Evolutionary conservation across 2,888 invertebrate species (phyloP), one percentile per base, ranked within the genome.

Genomic region (Dryobotodes eremita): DNA sequence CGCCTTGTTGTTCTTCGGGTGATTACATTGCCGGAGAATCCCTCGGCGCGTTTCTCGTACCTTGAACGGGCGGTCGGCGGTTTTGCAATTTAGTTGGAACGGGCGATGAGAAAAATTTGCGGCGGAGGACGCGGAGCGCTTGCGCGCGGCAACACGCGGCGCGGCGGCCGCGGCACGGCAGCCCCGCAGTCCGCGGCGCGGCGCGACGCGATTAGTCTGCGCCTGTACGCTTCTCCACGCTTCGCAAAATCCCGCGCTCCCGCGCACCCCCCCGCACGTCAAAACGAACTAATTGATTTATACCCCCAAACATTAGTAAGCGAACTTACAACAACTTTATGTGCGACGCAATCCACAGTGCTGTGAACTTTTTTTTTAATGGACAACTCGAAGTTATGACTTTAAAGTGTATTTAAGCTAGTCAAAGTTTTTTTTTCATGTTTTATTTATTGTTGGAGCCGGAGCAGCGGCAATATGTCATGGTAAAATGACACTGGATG

Each of bases 71-170:
- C 90, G 93, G 90, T 91, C 91, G 92, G 95, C 90, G 96, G 95
- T 94, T 96, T 95, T 89, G 95, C 95, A 96, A 96, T 96, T 96
- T 95, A 94, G 92, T 94, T 91, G 91, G 92, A 92, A 93, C 93
- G 92, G 92, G 91, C 92, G 92, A 94, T 94, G 94, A 95, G 95
- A 95, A 96, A 96, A 96, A 95, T 94, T 94, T 94, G 94, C 93
- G 92, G 92, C 89, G 90, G 89, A 91, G 90, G 90, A 86, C 84
- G 86, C 88, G 89, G 86, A 83, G 88, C 86, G 83, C 86, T 90
- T 92, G 94, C 95, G 91, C 94, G 93, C 93, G 94, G 87, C 89
- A 86, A 65, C 74, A 80, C 82, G 85, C 83, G 89, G 85, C 89
- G 89, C 89, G 91, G 83, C 88, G 82, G 81, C 83, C 89, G 85